These are phyloP conservation scores for Spilarctia lutea DNA, from an alignment of 2,888 invertebrate species.

Conservation along the genomic window DNA sequence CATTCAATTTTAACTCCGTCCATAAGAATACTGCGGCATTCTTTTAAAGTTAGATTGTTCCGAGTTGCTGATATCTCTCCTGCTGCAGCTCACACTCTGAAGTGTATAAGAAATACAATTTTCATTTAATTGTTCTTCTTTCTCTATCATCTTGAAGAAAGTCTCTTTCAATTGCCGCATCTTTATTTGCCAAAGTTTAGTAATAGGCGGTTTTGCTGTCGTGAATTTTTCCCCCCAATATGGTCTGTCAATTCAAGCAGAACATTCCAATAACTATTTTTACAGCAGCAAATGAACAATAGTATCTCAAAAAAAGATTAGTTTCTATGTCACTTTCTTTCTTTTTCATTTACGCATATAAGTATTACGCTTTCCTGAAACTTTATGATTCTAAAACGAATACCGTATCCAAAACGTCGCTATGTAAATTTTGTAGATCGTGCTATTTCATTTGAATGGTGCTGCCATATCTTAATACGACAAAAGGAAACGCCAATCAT, in stretches of 20 bases:
- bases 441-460: background rate
- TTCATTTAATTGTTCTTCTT: background rate
- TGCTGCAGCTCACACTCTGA: too few species aligned
- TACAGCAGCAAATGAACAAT: background rate
- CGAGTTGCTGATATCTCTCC: too few species aligned
- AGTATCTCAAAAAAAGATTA: background rate
- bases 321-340: background rate
- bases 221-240: too few species aligned
- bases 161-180: too few species aligned
- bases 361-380: background rate
- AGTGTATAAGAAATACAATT: background rate
- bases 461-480: background rate
- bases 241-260: too few species aligned
- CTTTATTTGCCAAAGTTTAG: too few species aligned
- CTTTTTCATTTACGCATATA: background rate
- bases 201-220: too few species aligned
- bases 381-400: background rate
- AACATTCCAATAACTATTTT: background rate
- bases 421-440: too few species aligned
- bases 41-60: too few species aligned
- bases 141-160: too few species aligned
- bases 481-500: slow-evolving; percentile 16
- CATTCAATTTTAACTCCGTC: too few species aligned
- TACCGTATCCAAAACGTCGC: background rate
- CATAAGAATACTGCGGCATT: too few species aligned